phyloP scores from a whole-genome alignment of 2,888 invertebrate genomes.

The Chouioia cunea region DNA sequence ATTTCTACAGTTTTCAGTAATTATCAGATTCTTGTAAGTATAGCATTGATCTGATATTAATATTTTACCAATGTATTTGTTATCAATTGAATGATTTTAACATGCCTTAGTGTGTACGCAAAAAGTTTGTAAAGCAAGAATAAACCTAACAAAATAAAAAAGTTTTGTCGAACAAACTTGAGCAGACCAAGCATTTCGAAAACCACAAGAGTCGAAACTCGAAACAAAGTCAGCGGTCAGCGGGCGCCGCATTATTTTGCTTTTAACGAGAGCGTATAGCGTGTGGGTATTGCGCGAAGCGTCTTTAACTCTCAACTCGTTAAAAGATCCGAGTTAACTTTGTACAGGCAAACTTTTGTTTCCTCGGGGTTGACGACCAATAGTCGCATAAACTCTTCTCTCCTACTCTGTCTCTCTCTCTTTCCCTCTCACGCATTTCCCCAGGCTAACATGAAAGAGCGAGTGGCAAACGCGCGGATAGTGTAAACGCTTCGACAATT shows the following conservation, averaged over 20 bases:
- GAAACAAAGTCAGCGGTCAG: constrained; percentile 21
- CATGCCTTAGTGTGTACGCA: background rate
- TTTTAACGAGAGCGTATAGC: constrained; percentile 42
- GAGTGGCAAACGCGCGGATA: background rate
- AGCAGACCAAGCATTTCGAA: background rate
- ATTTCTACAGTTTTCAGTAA: too few species aligned
- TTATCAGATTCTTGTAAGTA: too few species aligned
- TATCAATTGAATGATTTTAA: too few species aligned
- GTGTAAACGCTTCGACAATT: constrained; percentile 34
- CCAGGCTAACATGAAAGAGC: too few species aligned
- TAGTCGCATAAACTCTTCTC: too few species aligned
- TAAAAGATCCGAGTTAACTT: constrained; percentile 43
- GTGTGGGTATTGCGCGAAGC: background rate
- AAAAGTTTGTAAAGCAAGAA: background rate
- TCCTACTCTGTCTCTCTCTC: too few species aligned
- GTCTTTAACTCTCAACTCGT: constrained; percentile 51
- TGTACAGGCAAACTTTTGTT: too few species aligned
- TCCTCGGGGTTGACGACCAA: too few species aligned
- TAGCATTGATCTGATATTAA: too few species aligned
- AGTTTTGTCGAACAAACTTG: constrained; percentile 2
- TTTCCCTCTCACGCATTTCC: too few species aligned
- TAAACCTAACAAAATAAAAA: background rate
- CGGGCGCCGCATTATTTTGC: constrained; percentile 47
- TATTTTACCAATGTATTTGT: too few species aligned
- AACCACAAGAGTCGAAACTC: constrained; percentile 15